Evolutionary conservation across 2,113 vertebrate genomes (phyloP).

Genomic region (Motacilla tschutschensis): DNA sequence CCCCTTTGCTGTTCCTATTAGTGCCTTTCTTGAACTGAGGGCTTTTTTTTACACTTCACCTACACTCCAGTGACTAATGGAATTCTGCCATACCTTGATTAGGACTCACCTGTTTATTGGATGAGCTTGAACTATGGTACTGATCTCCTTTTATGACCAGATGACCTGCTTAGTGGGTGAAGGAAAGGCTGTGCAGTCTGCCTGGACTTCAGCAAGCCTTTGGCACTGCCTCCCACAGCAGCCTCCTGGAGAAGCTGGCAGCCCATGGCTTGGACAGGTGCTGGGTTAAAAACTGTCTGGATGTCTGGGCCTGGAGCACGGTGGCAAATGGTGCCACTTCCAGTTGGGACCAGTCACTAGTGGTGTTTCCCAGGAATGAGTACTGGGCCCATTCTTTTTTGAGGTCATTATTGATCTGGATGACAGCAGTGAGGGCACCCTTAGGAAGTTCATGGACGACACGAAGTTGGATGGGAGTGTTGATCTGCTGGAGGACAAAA

Average conservation of each 20-base stretch:
- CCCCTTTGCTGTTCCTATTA: neutral
- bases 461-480: neutral
- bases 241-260: neutral
- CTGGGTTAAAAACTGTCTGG: neutral
- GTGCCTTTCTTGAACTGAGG: neutral
- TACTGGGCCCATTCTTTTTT: neutral
- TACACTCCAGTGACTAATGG: neutral
- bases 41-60: neutral
- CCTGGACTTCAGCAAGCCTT: neutral
- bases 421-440: too few relatives aligned
- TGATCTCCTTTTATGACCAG: neutral
- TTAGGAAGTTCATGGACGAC: accelerated
- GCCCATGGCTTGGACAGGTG: neutral
- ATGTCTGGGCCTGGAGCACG: neutral
- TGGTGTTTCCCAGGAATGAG: neutral
- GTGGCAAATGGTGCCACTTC: neutral
- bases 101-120: neutral
- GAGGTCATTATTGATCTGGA: neutral
- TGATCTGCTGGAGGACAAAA: neutral
- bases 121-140: neutral
- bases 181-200: neutral
- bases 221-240: neutral
- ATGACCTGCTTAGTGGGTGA: neutral
- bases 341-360: neutral
- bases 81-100: neutral